These are phyloP conservation scores for Xestia sexstrigata DNA, from an alignment of 2,888 invertebrate species.

Conservation along the genomic window DNA sequence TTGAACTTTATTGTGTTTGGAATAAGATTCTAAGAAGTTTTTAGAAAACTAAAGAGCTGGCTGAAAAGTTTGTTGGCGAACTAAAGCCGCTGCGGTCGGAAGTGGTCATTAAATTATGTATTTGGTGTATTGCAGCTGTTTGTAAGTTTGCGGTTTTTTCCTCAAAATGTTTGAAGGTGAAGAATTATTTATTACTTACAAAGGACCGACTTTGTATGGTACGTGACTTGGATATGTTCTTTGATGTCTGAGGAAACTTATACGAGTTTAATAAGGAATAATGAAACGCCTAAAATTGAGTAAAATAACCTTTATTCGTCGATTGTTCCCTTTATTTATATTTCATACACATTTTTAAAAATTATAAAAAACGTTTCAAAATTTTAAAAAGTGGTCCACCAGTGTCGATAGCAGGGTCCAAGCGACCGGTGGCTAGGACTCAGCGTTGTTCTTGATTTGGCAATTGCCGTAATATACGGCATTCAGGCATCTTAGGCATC, in stretches of 20 bases:
- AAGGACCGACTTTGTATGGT: conserved; percentile 14
- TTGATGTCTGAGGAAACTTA: conserved; percentile 1
- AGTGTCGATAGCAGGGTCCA: no score
- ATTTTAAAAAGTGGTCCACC: no score
- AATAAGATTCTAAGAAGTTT: conserved; percentile 34
- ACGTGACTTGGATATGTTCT: conserved; percentile 18
- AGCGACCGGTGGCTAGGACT: no score
- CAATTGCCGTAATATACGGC: no score
- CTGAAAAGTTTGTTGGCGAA: conserved; percentile 69
- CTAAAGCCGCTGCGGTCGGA: conserved; percentile 66
- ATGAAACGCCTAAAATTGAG: background rate
- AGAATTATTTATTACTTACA: conserved; percentile 44
- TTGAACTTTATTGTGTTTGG: background rate
- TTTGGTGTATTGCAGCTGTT: conserved; percentile 74
- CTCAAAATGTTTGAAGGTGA: conserved; percentile 34
- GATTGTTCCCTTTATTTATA: no score
- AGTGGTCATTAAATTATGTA: conserved; percentile 78
- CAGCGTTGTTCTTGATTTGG: no score
- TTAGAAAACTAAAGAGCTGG: conserved; percentile 42
- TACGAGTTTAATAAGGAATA: background rate
- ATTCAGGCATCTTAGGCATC: no score
- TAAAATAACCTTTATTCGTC: background rate
- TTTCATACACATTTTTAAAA: no score
- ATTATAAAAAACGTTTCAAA: no score
- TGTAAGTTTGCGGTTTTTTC: conserved; percentile 58